Base-by-base conservation (phyloP, 23 tunicate species). In the Phallusia fumigata region DNA sequence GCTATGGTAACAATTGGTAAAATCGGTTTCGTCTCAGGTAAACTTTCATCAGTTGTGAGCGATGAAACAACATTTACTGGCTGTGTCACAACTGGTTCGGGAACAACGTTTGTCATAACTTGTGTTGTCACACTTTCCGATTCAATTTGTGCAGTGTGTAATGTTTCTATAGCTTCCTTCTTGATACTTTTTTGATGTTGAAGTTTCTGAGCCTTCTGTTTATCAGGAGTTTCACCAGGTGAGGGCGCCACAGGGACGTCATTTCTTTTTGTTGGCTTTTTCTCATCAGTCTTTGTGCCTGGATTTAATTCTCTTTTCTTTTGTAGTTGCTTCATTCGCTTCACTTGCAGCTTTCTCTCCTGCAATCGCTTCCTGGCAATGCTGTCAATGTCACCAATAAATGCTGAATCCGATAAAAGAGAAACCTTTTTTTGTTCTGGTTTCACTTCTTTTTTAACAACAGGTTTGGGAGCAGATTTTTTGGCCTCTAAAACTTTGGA, bases 311-410 rank as follows among this genome's bases (percentile, higher is more conserved):
- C 85, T 31, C 24, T 35, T 40, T 79, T 79, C 33, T 86, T 81
- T 73, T 87, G 88, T 0, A 30, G 79, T 76, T 82, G 35, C 31
- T 83, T 80, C 64, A 79, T 86, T 75, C 82, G 36, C 10, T 40
- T 40, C 8, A 40, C 8, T 34, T 80, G 74, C 30, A 80, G 19
- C 51, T 81, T 22, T 65, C 81, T 82, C 32, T 86, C 79, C 33
- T 77, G 73, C 19, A 77, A 32, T 6, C 88, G 80, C 44, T 87
- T 83, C 24, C 86, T 82, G 0, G 97, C 87, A 64, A 81, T 50
- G 45, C 64, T 87, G 11, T 92, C 91, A 35, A 87, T 80, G 30
- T 87, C 91, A 50, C 78, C 64, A 36, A 92, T 49, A 51, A 87
- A 92, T 49, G 51, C 78, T 26, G 88, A 86, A 44, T 83, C 88